Evolutionary conservation across 2,888 invertebrate genomes (phyloP).

Genomic region (Drosophila villosipedis): DNA sequence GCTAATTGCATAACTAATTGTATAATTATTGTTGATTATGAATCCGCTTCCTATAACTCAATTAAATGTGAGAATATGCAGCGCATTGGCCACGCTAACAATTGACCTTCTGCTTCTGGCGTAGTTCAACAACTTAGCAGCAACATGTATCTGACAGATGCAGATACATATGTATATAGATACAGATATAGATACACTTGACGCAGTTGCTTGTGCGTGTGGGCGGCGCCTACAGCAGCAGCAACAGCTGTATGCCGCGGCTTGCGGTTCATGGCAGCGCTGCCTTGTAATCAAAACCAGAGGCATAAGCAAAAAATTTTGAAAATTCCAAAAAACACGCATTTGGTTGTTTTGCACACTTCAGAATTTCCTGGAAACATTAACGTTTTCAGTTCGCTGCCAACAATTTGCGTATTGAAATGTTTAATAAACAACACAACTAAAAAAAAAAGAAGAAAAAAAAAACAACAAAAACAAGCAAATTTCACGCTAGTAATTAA

Average conservation of each 20-base stretch:
- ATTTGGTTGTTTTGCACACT: slow-evolving; percentile 39
- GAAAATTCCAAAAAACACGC: slow-evolving; percentile 12
- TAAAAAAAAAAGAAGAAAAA: background rate
- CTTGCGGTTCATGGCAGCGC: slow-evolving; percentile 57
- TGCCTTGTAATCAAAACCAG: slow-evolving; percentile 51
- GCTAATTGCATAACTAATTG: slow-evolving; percentile 58
- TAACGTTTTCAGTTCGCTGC: slow-evolving; percentile 40
- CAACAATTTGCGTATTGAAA: slow-evolving; percentile 35
- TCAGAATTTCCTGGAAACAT: slow-evolving; percentile 71
- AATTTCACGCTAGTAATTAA: slow-evolving; percentile 37
- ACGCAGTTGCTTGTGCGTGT: slow-evolving; percentile 38
- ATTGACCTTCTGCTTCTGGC: slow-evolving; percentile 48
- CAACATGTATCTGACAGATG: slow-evolving; percentile 44
- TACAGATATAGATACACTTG: slow-evolving; percentile 28
- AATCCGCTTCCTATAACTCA: slow-evolving; percentile 49
- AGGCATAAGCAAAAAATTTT: slow-evolving; percentile 44
- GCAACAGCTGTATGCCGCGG: too few species aligned
- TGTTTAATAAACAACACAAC: slow-evolving; percentile 61
- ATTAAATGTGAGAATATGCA: slow-evolving; percentile 43
- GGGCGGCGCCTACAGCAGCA: slow-evolving; percentile 45
- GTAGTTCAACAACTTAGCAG: slow-evolving; percentile 51
- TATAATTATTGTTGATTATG: slow-evolving; percentile 37
- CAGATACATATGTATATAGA: slow-evolving; percentile 31
- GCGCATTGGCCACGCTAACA: slow-evolving; percentile 45
- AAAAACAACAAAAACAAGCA: background rate